Evolutionary conservation across 2,797 vertebrate genomes (phyloP).

Genomic region (Pogonophryne albipinna): DNA sequence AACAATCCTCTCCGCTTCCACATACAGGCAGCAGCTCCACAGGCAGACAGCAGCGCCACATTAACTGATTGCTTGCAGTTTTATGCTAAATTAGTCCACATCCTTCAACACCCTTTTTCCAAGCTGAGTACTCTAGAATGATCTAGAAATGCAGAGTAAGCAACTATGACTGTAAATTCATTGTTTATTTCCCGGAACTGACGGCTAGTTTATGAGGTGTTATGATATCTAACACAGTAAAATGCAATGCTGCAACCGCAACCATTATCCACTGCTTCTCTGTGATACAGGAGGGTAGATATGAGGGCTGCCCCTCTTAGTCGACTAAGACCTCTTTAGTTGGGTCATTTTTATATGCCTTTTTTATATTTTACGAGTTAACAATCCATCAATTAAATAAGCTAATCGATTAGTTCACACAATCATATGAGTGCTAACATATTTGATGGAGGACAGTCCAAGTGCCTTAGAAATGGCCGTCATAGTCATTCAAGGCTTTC

Average conservation of each 20-base stretch:
- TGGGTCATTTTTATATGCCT: background rate
- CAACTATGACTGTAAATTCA: conserved; percentile 20
- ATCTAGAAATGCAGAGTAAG: conserved; percentile 44
- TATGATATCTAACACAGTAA: conserved; percentile 28
- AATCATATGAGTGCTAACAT: too few species aligned
- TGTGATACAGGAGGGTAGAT: background rate
- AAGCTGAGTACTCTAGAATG: conserved; percentile 18
- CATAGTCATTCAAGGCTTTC: conserved; percentile 52
- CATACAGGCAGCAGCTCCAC: background rate
- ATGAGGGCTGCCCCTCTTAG: background rate
- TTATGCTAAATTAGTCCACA: conserved; percentile 28
- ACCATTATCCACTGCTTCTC: conserved; percentile 1
- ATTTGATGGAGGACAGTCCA: too few species aligned
- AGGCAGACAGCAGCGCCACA: conserved; percentile 30
- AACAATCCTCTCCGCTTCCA: conserved; percentile 11
- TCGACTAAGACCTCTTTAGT: background rate
- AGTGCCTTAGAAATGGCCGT: conserved; percentile 40
- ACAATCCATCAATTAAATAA: background rate
- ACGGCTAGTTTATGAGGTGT: conserved; percentile 31
- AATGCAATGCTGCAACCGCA: conserved; percentile 15
- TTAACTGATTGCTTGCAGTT: conserved; percentile 48
- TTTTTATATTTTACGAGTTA: background rate
- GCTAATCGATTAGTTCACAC: background rate
- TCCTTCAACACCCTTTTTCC: conserved; percentile 13
- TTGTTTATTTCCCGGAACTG: conserved; percentile 33